A percentile compares a stretch with the other conserved stretches of the same genome.
phyloP scores from a whole-genome alignment of 2,888 invertebrate species.

The Ptycholaimellus sp. region DNA sequence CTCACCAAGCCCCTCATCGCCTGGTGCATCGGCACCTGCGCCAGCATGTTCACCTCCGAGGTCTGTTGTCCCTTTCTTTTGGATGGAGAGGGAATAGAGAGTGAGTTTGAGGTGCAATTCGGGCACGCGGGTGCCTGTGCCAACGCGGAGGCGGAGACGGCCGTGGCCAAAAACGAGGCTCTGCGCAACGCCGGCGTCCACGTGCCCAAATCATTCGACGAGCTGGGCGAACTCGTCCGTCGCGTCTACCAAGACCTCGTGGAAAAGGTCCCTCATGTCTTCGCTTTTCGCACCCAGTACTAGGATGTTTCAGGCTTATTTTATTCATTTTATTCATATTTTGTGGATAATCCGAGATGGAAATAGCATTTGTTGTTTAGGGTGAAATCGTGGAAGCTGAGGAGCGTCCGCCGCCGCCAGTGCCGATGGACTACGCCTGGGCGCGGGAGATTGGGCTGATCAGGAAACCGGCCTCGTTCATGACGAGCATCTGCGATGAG shows the following conservation, averaged over 20 bases:
- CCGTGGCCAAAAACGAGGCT: slow-evolving; percentile 65
- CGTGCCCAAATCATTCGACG: slow-evolving; percentile 79
- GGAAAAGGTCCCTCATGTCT: no score
- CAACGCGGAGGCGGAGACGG: slow-evolving; percentile 73
- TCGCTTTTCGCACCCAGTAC: no score
- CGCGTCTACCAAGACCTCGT: slow-evolving; percentile 43
- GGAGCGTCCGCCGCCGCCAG: slow-evolving; percentile 87
- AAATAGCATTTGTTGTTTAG: slow-evolving; percentile 26
- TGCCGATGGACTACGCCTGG: slow-evolving; percentile 99
- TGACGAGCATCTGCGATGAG: slow-evolving; percentile 97
- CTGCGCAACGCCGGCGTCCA: slow-evolving; percentile 56
- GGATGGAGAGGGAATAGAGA: not conserved
- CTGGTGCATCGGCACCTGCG: slow-evolving; percentile 82
- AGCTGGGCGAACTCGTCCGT: slow-evolving; percentile 49
- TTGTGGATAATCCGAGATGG: no score
- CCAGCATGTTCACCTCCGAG: slow-evolving; percentile 32
- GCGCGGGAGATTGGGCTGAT: slow-evolving; percentile 73
- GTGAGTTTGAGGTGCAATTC: slow-evolving; percentile 52
- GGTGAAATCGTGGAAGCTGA: slow-evolving; percentile 62
- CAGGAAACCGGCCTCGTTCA: slow-evolving; percentile 92
- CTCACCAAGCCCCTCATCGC: slow-evolving; percentile 83
- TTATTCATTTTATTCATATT: no score
- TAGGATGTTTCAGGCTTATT: no score
- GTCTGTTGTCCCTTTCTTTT: slow-evolving; percentile 13
- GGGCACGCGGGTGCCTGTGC: slow-evolving; percentile 98